phyloP scores from a whole-genome alignment of 2,888 invertebrate genomes.

The Pilophorus perplexus region DNA sequence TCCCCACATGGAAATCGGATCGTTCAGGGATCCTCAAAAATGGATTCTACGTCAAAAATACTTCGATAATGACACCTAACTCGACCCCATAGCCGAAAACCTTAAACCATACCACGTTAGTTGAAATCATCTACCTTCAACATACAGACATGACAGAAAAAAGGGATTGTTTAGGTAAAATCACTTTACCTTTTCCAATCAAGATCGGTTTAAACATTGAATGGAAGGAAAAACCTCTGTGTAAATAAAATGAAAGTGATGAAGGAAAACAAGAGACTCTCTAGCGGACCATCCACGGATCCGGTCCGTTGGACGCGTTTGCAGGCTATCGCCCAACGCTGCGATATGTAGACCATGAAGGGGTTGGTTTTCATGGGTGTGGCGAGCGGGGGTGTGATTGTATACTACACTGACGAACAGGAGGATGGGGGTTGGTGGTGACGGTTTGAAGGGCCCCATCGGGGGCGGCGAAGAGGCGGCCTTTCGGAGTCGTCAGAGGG shows the following conservation, averaged over 20 bases:
- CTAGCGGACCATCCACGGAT: background rate
- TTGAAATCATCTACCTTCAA: too few species aligned
- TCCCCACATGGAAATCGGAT: too few species aligned
- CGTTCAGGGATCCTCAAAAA: too few species aligned
- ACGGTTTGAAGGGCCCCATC: too few species aligned
- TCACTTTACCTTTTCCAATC: too few species aligned
- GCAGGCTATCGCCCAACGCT: constrained; percentile 7
- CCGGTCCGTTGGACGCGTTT: constrained; percentile 7
- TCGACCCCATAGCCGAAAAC: too few species aligned
- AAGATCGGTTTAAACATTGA: too few species aligned
- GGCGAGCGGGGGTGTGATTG: background rate
- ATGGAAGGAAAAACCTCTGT: background rate
- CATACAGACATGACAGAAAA: too few species aligned
- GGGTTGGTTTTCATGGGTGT: background rate
- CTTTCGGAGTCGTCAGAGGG: background rate
- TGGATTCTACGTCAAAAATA: too few species aligned
- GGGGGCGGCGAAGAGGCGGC: background rate
- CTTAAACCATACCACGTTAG: too few species aligned
- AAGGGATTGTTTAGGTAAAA: too few species aligned
- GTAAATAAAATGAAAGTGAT: constrained; percentile 1
- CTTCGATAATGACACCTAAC: too few species aligned
- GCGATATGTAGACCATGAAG: background rate
- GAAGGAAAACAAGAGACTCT: background rate
- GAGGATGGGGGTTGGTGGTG: background rate
- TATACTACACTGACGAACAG: background rate